These are phyloP conservation scores for Lordiphosa fenestrarum DNA, from an alignment of 2,888 invertebrate genomes.

Conservation along the genomic window DNA sequence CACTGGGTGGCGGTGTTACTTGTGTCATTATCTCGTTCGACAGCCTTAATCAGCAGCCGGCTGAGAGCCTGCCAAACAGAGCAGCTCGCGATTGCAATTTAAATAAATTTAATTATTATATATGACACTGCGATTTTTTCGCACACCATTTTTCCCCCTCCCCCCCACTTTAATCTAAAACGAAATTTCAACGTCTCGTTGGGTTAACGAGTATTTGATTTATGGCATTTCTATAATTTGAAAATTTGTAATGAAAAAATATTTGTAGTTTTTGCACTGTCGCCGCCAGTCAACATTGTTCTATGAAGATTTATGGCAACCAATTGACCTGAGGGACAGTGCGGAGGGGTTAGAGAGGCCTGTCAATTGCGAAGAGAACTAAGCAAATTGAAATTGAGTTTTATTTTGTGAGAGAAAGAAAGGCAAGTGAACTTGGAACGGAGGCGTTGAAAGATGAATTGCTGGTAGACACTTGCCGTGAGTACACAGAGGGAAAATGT, in stretches of 20 bases:
- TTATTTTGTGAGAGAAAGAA: constrained; percentile 3
- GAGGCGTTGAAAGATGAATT: too few species aligned
- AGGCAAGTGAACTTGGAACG: too few species aligned
- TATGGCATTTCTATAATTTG: constrained; percentile 62
- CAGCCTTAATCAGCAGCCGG: constrained; percentile 51
- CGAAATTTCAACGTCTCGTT: constrained; percentile 50
- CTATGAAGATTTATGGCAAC: constrained; percentile 71
- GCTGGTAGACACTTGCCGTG: too few species aligned
- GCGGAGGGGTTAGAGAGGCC: constrained; percentile 32
- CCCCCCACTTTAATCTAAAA: constrained; percentile 38
- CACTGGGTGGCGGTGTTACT: constrained; percentile 53
- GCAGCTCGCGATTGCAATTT: constrained; percentile 2
- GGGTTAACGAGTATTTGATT: constrained; percentile 72
- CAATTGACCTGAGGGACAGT: constrained; percentile 61
- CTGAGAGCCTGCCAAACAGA: background rate
- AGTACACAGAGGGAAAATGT: too few species aligned
- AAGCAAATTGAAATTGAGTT: constrained; percentile 60
- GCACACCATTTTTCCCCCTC: background rate
- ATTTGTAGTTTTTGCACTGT: constrained; percentile 47
- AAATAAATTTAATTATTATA: constrained; percentile 32
- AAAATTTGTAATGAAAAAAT: constrained; percentile 60
- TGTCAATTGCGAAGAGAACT: constrained; percentile 29
- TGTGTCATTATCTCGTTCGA: constrained; percentile 65
- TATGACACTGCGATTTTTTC: constrained; percentile 16
- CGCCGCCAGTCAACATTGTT: constrained; percentile 62